Conservation (phyloP, 2,797 vertebrate genomes). For the Rhabdophis nuchalis region DNA sequence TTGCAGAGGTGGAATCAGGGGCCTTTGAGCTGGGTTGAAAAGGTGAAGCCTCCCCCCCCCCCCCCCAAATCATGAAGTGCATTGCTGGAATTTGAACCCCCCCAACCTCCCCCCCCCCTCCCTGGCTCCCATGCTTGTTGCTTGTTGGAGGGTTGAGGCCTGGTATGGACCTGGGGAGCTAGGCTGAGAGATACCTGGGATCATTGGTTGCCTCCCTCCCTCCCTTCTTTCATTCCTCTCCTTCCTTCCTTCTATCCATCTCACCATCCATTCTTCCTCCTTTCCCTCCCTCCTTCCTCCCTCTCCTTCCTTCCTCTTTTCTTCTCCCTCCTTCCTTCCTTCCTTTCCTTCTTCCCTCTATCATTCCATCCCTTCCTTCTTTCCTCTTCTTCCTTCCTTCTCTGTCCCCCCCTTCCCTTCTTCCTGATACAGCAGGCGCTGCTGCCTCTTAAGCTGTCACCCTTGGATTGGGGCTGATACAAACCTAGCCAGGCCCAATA, state of each 20-base stretch:
- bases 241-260: no score
- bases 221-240: not conserved
- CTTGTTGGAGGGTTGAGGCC: not conserved
- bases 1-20: not conserved
- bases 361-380: no score
- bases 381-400: not conserved
- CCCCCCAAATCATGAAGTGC: no score
- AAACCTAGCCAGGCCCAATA: not conserved
- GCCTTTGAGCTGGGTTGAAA: not conserved
- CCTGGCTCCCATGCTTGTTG: not conserved
- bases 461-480: no score
- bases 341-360: no score
- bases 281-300: fast-evolving
- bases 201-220: not conserved
- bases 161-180: not conserved
- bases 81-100: no score
- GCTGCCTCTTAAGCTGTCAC: not conserved
- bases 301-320: no score
- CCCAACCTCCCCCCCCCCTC: no score
- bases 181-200: not conserved
- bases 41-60: not conserved
- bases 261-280: no score
- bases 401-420: not conserved
- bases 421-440: not conserved
- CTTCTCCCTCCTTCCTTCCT: no score